Conservation (phyloP, 2,113 vertebrate species). For the Nesogale talazaci region DNA sequence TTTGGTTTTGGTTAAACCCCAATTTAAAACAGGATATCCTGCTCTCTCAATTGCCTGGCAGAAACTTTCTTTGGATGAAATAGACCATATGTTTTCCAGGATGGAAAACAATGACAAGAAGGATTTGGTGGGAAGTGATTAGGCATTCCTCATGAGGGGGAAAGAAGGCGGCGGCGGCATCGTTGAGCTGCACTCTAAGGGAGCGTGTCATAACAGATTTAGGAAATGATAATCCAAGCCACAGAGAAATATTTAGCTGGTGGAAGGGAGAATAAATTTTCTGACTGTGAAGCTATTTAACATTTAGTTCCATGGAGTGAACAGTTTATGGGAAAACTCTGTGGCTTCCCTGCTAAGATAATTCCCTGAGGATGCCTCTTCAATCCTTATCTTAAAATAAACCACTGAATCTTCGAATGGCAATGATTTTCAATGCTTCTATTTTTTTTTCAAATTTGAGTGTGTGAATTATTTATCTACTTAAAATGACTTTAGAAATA, state of each 20-base stretch:
- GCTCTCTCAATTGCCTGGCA: conserved; percentile 51
- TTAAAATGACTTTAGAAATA: conserved; percentile 56
- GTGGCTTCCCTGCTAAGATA: conserved; percentile 56
- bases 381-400: conserved; percentile 69
- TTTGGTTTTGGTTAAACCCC: background rate
- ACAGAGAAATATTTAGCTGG: conserved; percentile 57
- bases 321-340: conserved; percentile 64
- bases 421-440: conserved; percentile 66
- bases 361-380: conserved; percentile 66
- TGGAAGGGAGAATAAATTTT: conserved; percentile 61
- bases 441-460: conserved; percentile 39
- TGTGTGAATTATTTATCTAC: conserved; percentile 73
- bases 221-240: conserved; percentile 43
- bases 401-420: conserved; percentile 56
- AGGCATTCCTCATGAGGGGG: background rate
- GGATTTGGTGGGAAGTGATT: background rate
- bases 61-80: conserved; percentile 68
- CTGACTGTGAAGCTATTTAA: conserved; percentile 58
- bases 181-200: background rate
- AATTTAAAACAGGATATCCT: conserved; percentile 69
- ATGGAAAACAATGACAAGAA: conserved; percentile 43
- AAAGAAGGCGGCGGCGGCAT: background rate
- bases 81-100: conserved; percentile 40
- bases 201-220: conserved; percentile 42
- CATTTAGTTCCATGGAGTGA: conserved; percentile 36